phyloP scores from a whole-genome alignment of 2,797 vertebrate genomes.

The Acanthiza pusilla region DNA sequence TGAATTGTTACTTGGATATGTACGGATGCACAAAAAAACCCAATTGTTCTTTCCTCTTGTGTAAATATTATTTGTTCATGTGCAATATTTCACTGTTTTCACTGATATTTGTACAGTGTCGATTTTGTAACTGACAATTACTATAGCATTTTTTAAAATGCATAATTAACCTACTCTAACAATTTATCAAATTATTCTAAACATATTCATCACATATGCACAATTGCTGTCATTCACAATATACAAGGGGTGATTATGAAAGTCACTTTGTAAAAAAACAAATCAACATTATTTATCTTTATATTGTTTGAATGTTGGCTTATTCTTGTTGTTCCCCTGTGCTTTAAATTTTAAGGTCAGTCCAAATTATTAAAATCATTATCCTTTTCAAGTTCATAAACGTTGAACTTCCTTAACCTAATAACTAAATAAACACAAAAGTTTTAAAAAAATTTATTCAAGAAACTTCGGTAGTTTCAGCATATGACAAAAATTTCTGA shows the following conservation, averaged over 20 bases:
- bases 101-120: neutral
- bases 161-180: neutral
- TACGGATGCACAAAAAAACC: neutral
- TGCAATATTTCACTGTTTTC: neutral
- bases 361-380: neutral
- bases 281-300: neutral
- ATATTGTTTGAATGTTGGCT: neutral
- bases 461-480: neutral
- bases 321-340: neutral
- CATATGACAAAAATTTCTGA: neutral
- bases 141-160: accelerated
- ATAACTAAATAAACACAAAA: neutral
- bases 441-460: neutral
- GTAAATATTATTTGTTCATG: neutral
- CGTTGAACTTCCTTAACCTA: neutral
- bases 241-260: neutral
- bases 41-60: neutral
- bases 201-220: neutral
- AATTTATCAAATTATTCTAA: neutral
- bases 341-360: neutral
- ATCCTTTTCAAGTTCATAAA: neutral
- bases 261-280: neutral
- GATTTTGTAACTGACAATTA: neutral
- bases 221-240: neutral
- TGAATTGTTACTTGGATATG: neutral